Evolutionary conservation across 2,113 vertebrate species (phyloP).

Genomic region (Alligator mississippiensis): DNA sequence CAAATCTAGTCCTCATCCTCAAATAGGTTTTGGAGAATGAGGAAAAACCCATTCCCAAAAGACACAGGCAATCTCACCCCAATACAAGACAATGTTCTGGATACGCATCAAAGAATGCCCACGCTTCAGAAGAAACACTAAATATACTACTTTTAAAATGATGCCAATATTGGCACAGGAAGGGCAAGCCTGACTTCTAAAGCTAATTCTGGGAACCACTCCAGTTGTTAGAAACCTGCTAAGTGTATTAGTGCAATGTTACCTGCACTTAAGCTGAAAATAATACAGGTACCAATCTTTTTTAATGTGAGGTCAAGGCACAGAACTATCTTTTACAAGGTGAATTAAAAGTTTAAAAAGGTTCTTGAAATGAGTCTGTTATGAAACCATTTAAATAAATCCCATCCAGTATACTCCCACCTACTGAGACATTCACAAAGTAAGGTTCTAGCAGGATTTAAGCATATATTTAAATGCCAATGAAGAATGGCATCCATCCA

Average conservation of each 20-base stretch:
- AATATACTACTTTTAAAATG: neutral
- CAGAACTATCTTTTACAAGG: neutral
- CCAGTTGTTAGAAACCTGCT: neutral
- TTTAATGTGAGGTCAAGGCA: neutral
- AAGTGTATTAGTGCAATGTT: neutral
- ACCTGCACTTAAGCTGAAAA: rapidly evolving
- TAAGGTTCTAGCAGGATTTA: neutral
- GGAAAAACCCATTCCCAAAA: neutral
- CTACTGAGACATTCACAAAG: neutral
- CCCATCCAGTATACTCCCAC: neutral
- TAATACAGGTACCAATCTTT: neutral
- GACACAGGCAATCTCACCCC: slow-evolving; percentile 51
- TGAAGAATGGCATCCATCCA: neutral
- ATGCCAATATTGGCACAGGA: neutral
- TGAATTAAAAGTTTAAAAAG: neutral
- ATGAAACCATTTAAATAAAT: neutral
- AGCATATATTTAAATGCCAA: neutral
- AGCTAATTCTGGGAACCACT: neutral
- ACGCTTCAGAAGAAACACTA: neutral
- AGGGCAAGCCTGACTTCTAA: neutral
- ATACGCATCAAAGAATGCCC: slow-evolving; percentile 28
- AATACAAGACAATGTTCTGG: slow-evolving; percentile 53
- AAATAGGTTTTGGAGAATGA: slow-evolving; percentile 58
- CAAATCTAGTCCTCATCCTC: slow-evolving; percentile 45
- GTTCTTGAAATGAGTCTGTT: neutral